Conservation (phyloP, 2,888 invertebrate species). For the Alitta virens region DNA sequence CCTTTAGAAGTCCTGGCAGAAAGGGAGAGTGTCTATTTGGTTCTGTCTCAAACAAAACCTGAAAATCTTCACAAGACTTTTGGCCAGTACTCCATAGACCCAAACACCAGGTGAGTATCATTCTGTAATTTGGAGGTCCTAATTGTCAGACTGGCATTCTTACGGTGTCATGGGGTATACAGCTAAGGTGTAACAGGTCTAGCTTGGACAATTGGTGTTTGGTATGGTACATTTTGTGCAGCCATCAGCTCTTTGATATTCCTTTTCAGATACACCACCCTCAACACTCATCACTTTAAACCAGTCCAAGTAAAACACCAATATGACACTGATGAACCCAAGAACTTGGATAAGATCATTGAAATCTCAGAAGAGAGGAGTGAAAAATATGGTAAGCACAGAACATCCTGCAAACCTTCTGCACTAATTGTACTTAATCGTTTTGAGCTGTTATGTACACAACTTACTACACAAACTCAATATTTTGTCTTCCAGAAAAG, state of each 20-base stretch:
- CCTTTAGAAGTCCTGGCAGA: slow-evolving; percentile 83
- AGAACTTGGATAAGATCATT: slow-evolving; percentile 47
- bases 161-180: too few species aligned
- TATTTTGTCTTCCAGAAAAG: slow-evolving; percentile 60
- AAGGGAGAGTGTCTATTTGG: slow-evolving; percentile 87
- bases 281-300: slow-evolving; percentile 43
- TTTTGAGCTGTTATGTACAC: neutral
- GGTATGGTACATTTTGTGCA: too few species aligned
- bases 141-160: too few species aligned
- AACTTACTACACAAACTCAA: neutral
- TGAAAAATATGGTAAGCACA: slow-evolving; percentile 42
- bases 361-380: slow-evolving; percentile 53
- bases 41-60: slow-evolving; percentile 90
- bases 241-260: too few species aligned
- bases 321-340: slow-evolving; percentile 63
- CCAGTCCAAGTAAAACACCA: slow-evolving; percentile 61
- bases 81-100: slow-evolving; percentile 60
- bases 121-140: too few species aligned
- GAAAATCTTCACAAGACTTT: slow-evolving; percentile 89
- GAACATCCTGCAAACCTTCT: too few species aligned
- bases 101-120: slow-evolving; percentile 65
- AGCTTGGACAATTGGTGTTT: too few species aligned
- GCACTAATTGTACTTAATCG: too few species aligned
- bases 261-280: slow-evolving; percentile 46
- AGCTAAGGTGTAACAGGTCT: too few species aligned